Base-by-base conservation (phyloP, 2,888 invertebrate species). In the Xanthostigma xanthostigma region DNA sequence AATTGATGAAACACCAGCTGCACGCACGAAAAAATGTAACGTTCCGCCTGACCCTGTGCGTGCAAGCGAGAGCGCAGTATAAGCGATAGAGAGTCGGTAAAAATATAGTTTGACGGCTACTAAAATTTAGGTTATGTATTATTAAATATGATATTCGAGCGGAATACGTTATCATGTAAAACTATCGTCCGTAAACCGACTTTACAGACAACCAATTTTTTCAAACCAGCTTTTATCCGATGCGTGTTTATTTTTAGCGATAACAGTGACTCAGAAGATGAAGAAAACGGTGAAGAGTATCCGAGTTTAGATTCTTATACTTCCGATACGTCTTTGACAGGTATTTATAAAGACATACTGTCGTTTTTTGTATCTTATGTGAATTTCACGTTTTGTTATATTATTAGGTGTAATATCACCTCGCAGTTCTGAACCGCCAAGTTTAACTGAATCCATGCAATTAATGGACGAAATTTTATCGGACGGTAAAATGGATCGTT, bases 391-490 rank as follows among this genome's bases (percentile, higher is more conserved):
- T 12, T n/a, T 8, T 45, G 36, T 47, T 4, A 38, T 44, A n/a
- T n/a, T n/a, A n/a, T 48, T 55, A 33, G 72, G 78, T 51, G 75
- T 81, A 50, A 77, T 81, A 45, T 86, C 85, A 12, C 85, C 86
- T 14, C 76, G 81, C 55, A 83, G 79, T 56, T 81, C 83, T 1
- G 84, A 85, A 59, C 84, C 87, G 11, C 84, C 84, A 13, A 87
- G 86, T 59, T 72, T 90, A 50, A 87, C 88, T 4, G 89, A 90
- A 66, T 89, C 88, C 2, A 89, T 90, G 88, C 88, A 88, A 63
- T 77, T 89, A 73, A 81, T 90, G 69, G 87, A 90, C 61, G 84
- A 87, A 62, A 84, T 90, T 55, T 69, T 90, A 49, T 83, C 84
- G 50, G 85, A 91, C 63, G 78, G 78, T 53, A 79, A 79, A 54